These are phyloP conservation scores for Loxodonta africana DNA, from an alignment of 2,113 vertebrate species.

Conservation along the genomic window DNA sequence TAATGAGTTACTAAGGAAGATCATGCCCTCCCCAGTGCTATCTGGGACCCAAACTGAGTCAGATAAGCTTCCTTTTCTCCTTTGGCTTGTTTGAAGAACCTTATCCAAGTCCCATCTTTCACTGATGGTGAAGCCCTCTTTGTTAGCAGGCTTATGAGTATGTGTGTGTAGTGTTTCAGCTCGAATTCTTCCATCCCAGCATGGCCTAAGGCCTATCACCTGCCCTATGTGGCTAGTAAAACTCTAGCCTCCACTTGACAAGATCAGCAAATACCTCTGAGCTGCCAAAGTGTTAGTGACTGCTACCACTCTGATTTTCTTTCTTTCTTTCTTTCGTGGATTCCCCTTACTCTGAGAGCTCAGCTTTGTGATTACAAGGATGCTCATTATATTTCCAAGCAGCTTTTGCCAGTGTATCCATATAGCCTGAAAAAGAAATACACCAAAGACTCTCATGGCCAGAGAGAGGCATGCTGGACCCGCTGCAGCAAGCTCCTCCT, in stretches of 20 bases:
- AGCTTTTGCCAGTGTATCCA: not conserved
- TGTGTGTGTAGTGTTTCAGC: not conserved
- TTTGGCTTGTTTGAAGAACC: not conserved
- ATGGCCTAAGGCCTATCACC: not conserved
- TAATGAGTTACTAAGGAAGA: not conserved
- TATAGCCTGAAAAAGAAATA: not conserved
- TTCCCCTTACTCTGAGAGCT: not conserved
- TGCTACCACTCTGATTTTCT: not conserved
- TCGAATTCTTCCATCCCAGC: not conserved
- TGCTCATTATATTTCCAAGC: not conserved
- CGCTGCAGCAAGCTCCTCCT: accelerated
- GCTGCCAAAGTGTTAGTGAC: no score
- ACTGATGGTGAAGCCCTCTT: not conserved
- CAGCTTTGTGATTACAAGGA: not conserved
- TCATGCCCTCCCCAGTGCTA: not conserved
- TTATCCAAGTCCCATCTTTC: not conserved
- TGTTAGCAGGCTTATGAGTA: not conserved
- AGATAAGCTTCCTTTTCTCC: not conserved
- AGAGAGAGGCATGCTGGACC: not conserved
- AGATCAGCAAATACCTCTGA: not conserved
- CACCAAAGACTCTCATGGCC: not conserved
- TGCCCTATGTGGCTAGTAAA: not conserved
- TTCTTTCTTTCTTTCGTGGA: not conserved
- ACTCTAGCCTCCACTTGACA: not conserved
- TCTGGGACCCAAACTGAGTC: not conserved